Base-by-base conservation (phyloP, 92 coral and sea anemone species). In the Siderastrea radians region DNA sequence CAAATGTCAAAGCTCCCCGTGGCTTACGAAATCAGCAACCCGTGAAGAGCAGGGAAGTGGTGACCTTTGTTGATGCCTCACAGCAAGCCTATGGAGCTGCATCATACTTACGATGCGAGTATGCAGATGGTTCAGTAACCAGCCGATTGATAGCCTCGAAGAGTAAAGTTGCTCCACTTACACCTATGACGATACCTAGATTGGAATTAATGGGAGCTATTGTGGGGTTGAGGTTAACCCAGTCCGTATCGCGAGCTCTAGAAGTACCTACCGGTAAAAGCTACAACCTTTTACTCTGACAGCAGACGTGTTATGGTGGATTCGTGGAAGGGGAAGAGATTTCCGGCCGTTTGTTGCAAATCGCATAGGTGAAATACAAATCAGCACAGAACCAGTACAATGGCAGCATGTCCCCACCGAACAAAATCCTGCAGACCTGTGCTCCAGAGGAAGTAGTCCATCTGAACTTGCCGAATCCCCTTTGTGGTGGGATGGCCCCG, bases 291-390 rank as follows among this genome's bases (percentile, higher is more conserved):
- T 81, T 92, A 81, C 26, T 91, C 91, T 7, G 95, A 91, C 69
- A 94, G 94, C 78, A 13, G 93, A 90, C 60, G 93, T 90, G 59
- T 66, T 93, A 15, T 78, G 94, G 96, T 91, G 96, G 96, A 83
- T 93, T 60, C 84, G 93, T 3, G 96, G 93, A 13, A 58, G 87
- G 26, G 93, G 95, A 1, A 43, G 91, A 26, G 78, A 84, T 44
- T 93, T 87, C 60, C 78, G 94, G 10, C 90, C 94, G 47, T 93
- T 93, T 84, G 96, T 93, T n/a, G 93, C 93, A n/a, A 90, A 93
- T 67, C 92, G 84, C 19, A 81, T 93, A 1, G 93, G 96, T 0
- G 90, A 93, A 61, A 88, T 88, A 74, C 94, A 91, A 61, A 50
- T 85, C 19, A 63, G 74, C 16, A 84, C 96, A 2, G 89, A 91